These are phyloP conservation scores for Suricata suricatta DNA, from an alignment of 2,113 vertebrate genomes.

Conservation along the genomic window DNA sequence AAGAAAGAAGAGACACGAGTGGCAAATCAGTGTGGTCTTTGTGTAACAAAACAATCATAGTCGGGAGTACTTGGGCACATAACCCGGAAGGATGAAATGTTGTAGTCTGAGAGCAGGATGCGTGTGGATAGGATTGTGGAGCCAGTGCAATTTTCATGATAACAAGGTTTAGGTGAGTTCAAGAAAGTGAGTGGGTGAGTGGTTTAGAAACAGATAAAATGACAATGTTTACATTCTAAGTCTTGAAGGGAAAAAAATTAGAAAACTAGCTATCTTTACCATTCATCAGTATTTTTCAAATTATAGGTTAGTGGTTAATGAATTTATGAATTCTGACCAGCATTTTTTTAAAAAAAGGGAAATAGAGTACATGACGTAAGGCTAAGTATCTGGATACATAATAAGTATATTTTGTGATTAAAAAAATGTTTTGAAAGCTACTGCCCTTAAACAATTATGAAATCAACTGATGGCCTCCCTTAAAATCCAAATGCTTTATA, in stretches of 20 bases:
- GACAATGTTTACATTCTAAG: background rate
- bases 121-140: background rate
- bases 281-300: constrained; percentile 38
- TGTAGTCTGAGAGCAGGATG: constrained; percentile 21
- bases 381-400: background rate
- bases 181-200: background rate
- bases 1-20: constrained; percentile 31
- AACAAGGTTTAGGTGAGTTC: constrained; percentile 11
- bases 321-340: background rate
- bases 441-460: background rate
- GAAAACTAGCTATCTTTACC: background rate
- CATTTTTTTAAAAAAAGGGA: background rate
- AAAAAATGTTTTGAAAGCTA: background rate
- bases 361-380: background rate
- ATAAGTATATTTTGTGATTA: background rate
- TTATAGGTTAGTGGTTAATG: background rate
- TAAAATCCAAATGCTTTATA: background rate
- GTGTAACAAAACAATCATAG: constrained; percentile 30
- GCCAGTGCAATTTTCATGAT: background rate
- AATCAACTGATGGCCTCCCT: background rate
- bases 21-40: constrained; percentile 46
- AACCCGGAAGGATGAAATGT: background rate
- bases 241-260: background rate
- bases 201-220: constrained; percentile 40
- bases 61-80: background rate